Percentiles rank a stretch among this genome's conserved stretches.
Conservation (phyloP, 2,888 invertebrate genomes). For the Hypomecis punctinalis region DNA sequence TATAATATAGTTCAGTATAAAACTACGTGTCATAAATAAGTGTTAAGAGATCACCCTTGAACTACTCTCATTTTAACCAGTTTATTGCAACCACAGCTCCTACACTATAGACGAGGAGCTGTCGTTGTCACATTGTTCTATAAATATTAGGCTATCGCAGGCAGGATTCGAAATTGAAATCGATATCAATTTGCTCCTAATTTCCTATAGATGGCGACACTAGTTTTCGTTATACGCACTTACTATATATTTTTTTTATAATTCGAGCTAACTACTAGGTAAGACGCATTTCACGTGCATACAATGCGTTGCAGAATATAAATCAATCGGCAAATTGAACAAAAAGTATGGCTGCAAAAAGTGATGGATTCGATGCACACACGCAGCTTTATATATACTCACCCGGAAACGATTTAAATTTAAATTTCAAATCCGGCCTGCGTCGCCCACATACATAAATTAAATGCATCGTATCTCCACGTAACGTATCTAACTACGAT, state of each 20-base stretch:
- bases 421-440: slow-evolving; percentile 54
- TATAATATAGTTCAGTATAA: slow-evolving; percentile 41
- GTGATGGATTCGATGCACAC: slow-evolving; percentile 28
- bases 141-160: slow-evolving; percentile 45
- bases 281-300: slow-evolving; percentile 8
- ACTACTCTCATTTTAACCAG: slow-evolving; percentile 65
- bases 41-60: slow-evolving; percentile 50
- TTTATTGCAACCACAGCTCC: slow-evolving; percentile 45
- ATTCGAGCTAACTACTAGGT: slow-evolving; percentile 14
- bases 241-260: not conserved
- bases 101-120: slow-evolving; percentile 43
- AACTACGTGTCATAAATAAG: slow-evolving; percentile 47
- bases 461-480: slow-evolving; percentile 79
- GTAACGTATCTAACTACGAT: slow-evolving; percentile 79
- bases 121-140: slow-evolving; percentile 45
- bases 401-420: slow-evolving; percentile 40
- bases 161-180: slow-evolving; percentile 43
- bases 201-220: not conserved
- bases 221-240: not conserved
- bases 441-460: slow-evolving; percentile 67
- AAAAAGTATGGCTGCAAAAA: slow-evolving; percentile 37
- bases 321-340: slow-evolving; percentile 10
- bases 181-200: not conserved
- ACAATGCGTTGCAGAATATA: not conserved
- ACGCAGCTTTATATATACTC: slow-evolving; percentile 12